phyloP scores from a whole-genome alignment of 2,113 vertebrate genomes.

The Upupa epops region DNA sequence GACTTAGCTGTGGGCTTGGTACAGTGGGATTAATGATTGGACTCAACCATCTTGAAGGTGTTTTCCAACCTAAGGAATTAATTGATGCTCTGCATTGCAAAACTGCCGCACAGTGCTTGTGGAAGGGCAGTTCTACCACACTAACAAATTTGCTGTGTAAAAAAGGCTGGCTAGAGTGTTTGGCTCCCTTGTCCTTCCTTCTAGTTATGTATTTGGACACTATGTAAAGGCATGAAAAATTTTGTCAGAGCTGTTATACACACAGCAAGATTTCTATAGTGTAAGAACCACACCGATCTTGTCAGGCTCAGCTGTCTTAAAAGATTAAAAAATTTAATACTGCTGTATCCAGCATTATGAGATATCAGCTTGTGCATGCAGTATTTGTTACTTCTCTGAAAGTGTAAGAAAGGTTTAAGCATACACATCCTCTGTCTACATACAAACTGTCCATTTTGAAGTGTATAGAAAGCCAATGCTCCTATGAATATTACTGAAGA shows the following conservation, averaged over 20 bases:
- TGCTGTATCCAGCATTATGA: neutral
- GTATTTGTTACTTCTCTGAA: neutral
- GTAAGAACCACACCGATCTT: neutral
- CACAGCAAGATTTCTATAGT: neutral
- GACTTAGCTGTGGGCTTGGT: too few relatives aligned
- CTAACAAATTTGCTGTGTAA: accelerated
- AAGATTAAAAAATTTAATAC: neutral
- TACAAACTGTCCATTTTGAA: neutral
- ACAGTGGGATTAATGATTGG: too few relatives aligned
- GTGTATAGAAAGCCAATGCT: neutral
- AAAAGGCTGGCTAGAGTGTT: neutral
- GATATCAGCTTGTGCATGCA: too few relatives aligned
- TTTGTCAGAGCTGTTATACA: neutral
- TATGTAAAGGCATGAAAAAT: neutral
- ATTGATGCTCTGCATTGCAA: too few relatives aligned
- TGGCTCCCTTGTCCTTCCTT: neutral
- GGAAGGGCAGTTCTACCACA: neutral
- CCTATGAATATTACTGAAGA: neutral
- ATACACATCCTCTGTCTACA: neutral
- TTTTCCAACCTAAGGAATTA: too few relatives aligned
- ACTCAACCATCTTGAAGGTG: too few relatives aligned
- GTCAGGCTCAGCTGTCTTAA: neutral
- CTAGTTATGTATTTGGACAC: accelerated
- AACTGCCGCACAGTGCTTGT: accelerated
- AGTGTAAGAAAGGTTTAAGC: neutral